Evolutionary conservation across 1,140 invertebrate genomes (phyloP), one percentile per base, ranked within the genome.

Genomic region (Bursaphelenchus mucronatus): DNA sequence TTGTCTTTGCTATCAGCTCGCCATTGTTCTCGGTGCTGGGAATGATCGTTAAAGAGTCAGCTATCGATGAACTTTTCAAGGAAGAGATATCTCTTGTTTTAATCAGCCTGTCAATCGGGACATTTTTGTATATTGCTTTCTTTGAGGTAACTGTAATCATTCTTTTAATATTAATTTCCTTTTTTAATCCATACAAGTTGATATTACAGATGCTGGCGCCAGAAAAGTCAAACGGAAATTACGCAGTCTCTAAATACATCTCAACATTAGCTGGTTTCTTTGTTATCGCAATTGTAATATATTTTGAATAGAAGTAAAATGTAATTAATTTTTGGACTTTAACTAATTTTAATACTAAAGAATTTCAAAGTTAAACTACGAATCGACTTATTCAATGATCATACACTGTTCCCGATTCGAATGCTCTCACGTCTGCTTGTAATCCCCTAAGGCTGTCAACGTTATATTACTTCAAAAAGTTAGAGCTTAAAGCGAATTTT

Each of bases 111-210:
- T 68, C 67, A 0, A 47, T 71, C 10, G 67, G 67, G 9, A 68
- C 67, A 4, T 67, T 68, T 50, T 40, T 68, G 8, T 68, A 68
- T 52, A 68, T 68, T 8, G 49, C 68, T 11, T 68, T 68, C 51
- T 68, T 68, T 41, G 67, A 68, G 52, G 61, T 62, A 21, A 11
- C 43, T 11, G n/a, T 10, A 10, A 9, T 61, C n/a, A n/a, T n/a
- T n/a, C n/a, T n/a, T n/a, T n/a, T n/a, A n/a, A 10, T 13, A 61
- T 3, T 15, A 13, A 13, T 43, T 63, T 61, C n/a, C n/a, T n/a
- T 15, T 39, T 62, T 41, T 17, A 62, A 10, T 30, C 30, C 30
- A 30, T 30, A 30, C 30, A 30, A 30, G 61, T 17, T 46, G 41
- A 50, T 17, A 15, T 11, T 62, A 50, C 30, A 62, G 68, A 68